Evolutionary conservation across 1,140 invertebrate species (phyloP).

Genomic region (Lepidostoma basale): DNA sequence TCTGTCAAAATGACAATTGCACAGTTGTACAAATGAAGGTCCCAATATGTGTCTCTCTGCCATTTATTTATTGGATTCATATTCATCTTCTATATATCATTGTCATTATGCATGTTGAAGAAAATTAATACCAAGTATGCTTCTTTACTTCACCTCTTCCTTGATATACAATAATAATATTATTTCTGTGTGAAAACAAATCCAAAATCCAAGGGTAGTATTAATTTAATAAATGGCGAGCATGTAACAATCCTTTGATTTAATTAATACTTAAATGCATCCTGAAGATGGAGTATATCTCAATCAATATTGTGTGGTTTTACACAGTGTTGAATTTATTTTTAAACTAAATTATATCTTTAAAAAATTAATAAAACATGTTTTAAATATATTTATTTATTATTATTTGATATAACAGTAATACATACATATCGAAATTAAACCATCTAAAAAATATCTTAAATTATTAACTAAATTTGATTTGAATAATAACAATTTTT

Average conservation of each 20-base stretch:
- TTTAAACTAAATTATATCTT: background rate
- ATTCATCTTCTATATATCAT: too few species aligned
- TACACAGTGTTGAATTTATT: too few species aligned
- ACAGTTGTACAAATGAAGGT: too few species aligned
- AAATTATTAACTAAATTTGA: background rate
- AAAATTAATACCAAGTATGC: too few species aligned
- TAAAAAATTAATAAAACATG: background rate
- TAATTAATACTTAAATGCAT: background rate
- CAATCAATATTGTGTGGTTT: background rate
- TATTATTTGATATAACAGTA: background rate
- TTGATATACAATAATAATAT: too few species aligned
- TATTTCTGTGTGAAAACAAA: too few species aligned
- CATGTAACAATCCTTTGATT: background rate
- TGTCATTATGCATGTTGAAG: too few species aligned
- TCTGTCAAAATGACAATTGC: too few species aligned
- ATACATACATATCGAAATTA: background rate
- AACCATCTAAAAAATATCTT: background rate
- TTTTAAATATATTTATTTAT: background rate
- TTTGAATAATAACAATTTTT: too few species aligned
- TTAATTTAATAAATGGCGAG: background rate
- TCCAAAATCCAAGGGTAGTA: background rate
- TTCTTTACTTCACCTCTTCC: too few species aligned
- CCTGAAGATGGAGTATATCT: background rate
- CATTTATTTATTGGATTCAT: too few species aligned
- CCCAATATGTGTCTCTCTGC: too few species aligned